phyloP scores from a whole-genome alignment of 2,113 vertebrate genomes.

The Todiramphus chloris region DNA sequence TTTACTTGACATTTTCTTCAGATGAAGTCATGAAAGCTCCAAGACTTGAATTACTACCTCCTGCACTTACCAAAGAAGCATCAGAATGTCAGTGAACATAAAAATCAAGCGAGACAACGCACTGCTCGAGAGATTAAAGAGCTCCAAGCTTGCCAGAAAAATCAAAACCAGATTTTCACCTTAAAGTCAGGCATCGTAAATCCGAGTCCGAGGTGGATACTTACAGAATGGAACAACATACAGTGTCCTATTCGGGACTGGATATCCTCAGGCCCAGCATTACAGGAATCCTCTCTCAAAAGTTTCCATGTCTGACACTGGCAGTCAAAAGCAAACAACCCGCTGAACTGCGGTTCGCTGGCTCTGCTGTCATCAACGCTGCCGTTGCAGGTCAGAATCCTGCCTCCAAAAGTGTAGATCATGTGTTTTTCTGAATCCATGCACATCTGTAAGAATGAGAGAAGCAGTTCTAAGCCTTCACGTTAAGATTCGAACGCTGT shows the following conservation, averaged over 20 bases:
- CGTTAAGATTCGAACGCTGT: accelerated
- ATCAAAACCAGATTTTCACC: not conserved
- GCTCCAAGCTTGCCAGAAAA: not conserved
- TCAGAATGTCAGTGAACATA: not conserved
- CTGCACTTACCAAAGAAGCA: not conserved
- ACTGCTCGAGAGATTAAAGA: not conserved
- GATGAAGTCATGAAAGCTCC: not conserved
- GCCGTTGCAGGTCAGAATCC: conserved; percentile 96
- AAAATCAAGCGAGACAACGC: not conserved
- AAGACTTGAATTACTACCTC: not conserved
- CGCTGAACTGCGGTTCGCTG: conserved; percentile 96
- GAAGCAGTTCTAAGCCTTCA: not conserved
- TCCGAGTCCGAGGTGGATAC: not conserved
- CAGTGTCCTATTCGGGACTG: conserved; percentile 98
- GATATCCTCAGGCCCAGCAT: conserved; percentile 96
- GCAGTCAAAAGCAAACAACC: conserved; percentile 94
- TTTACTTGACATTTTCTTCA: not conserved
- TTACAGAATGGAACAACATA: conserved; percentile 97
- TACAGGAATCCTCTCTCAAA: conserved; percentile 95
- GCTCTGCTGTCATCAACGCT: conserved; percentile 94
- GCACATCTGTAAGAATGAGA: conserved; percentile 85
- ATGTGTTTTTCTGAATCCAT: conserved; percentile 99
- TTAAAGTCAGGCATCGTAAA: not conserved
- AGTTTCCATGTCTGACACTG: conserved; percentile 91
- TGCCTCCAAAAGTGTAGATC: conserved; percentile 98